Conservation (phyloP, 2,888 invertebrate genomes). For the Lepidocyrtoides sp. region DNA sequence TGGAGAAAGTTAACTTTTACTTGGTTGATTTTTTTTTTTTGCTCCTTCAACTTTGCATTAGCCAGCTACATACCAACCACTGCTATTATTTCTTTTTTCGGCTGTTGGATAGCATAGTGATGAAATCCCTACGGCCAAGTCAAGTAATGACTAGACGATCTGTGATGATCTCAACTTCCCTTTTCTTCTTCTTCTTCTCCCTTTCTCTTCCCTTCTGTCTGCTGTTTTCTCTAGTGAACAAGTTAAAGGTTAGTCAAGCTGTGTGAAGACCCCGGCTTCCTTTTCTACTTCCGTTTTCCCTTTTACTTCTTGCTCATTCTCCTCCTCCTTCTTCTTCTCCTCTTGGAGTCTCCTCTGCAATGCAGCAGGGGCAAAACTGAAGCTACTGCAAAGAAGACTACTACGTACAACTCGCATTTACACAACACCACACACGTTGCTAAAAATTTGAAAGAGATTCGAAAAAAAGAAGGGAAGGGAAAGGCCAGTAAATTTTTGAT, state of each 20-base stretch:
- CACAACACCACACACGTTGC: neutral
- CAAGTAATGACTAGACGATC: constrained; percentile 45
- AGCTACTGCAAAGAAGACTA: neutral
- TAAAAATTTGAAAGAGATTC: constrained; percentile 23
- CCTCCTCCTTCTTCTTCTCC: neutral
- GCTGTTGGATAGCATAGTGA: no score
- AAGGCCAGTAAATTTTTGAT: constrained; percentile 80
- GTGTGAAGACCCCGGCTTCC: constrained; percentile 23
- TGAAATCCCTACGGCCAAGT: constrained; percentile 48
- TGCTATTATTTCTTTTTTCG: neutral
- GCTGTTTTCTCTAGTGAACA: no score
- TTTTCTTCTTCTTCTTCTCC: neutral
- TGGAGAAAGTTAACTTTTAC: constrained; percentile 23
- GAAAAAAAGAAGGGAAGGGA: constrained; percentile 30
- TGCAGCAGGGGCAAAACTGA: constrained; percentile 15
- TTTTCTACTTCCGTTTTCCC: constrained; percentile 37
- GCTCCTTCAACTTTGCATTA: neutral
- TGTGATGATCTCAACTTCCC: neutral
- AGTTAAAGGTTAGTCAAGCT: constrained; percentile 34
- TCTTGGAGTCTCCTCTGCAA: constrained; percentile 17
- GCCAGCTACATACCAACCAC: no score
- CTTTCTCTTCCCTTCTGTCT: neutral
- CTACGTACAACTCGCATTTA: no score
- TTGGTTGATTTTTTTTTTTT: neutral
- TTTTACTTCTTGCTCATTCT: neutral